Percentiles rank a stretch among this genome's conserved stretches.
Evolutionary conservation across 2,113 vertebrate species (phyloP).

Genomic region (Bubo bubo): DNA sequence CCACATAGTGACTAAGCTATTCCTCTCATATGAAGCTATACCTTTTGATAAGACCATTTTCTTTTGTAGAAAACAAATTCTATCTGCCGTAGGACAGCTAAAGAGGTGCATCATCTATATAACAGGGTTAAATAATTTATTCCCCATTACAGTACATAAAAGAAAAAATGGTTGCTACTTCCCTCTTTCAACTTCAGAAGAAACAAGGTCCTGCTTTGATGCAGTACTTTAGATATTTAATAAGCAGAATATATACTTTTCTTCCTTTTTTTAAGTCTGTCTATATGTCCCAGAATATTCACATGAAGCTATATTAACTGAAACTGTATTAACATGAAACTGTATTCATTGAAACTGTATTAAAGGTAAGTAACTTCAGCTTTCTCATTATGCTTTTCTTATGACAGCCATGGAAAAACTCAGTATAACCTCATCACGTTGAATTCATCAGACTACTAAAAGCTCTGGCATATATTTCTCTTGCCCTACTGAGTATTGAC

Average conservation of each 20-base stretch:
- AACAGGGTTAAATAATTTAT: not conserved
- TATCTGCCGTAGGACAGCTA: not conserved
- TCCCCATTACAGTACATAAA: not conserved
- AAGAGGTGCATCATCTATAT: not conserved
- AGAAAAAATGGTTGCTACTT: not conserved
- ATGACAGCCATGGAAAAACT: conserved; percentile 10
- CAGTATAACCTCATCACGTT: conserved; percentile 34
- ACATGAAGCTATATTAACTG: no score
- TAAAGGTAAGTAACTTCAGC: not conserved
- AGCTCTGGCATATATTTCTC: conserved; percentile 6
- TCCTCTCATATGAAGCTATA: not conserved
- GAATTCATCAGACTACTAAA: conserved; percentile 1
- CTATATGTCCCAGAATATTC: not conserved
- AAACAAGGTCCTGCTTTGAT: not conserved
- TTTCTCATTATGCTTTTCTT: conserved; percentile 30
- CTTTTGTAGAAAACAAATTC: not conserved
- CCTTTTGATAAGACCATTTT: not conserved
- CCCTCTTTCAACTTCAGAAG: not conserved
- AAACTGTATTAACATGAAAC: no score
- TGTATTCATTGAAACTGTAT: not conserved
- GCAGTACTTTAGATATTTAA: not conserved
- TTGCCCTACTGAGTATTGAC: not conserved
- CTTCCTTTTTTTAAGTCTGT: not conserved
- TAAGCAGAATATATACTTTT: not conserved
- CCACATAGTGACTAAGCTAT: not conserved